phyloP scores from a whole-genome alignment of 2,797 vertebrate genomes.

The Ispidina lecontei region DNA sequence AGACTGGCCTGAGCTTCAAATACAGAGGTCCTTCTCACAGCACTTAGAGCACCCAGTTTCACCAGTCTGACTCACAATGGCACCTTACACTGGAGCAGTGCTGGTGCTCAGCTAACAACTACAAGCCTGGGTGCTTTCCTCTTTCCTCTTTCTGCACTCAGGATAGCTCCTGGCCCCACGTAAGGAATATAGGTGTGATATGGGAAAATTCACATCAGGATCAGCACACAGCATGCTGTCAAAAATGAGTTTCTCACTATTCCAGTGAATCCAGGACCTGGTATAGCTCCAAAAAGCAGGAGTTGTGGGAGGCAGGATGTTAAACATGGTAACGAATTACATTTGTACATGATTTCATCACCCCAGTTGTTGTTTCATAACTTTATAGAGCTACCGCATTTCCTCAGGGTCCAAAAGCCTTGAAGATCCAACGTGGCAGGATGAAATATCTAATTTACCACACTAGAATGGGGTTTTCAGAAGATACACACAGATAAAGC shows the following conservation, averaged over 20 bases:
- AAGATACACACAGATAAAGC: background rate
- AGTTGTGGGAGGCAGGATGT: rapidly evolving
- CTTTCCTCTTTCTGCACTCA: background rate
- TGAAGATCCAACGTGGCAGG: background rate
- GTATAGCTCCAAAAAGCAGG: background rate
- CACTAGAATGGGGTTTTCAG: background rate
- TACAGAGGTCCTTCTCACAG: background rate
- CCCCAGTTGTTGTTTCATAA: background rate
- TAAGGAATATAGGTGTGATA: background rate
- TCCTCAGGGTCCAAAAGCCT: background rate
- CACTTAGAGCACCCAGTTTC: background rate
- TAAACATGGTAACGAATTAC: background rate
- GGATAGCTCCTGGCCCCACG: background rate
- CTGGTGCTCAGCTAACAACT: background rate
- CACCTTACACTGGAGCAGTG: background rate
- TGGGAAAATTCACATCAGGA: background rate
- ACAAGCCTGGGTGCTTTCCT: background rate
- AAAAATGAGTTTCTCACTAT: background rate
- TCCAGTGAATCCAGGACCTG: background rate
- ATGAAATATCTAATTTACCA: background rate
- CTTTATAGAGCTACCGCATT: background rate
- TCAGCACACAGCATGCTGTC: background rate
- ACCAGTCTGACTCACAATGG: background rate
- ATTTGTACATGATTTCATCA: background rate
- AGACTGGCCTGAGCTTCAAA: background rate